Percentiles rank a stretch among this genome's conserved stretches.
These are phyloP conservation scores for Microctonus hyperodae DNA, from an alignment of 2,888 invertebrate species.

Conservation along the genomic window DNA sequence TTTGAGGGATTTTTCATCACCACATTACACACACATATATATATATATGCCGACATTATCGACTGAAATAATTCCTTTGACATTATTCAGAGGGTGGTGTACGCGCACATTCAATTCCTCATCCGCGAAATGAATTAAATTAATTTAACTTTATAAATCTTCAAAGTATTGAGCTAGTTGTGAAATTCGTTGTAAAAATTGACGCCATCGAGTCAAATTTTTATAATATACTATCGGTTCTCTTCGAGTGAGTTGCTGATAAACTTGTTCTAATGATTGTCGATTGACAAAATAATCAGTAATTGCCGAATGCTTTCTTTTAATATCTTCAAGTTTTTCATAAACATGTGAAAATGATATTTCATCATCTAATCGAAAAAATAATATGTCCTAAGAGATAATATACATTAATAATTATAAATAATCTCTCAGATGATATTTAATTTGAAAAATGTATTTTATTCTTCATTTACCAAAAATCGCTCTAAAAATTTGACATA, in stretches of 20 bases:
- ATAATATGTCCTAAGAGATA: conserved; percentile 32
- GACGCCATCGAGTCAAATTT: not conserved
- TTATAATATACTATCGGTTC: not conserved
- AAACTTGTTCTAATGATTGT: conserved; percentile 40
- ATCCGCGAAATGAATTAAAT: not conserved
- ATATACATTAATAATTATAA: not conserved
- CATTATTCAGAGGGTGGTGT: too few relatives aligned
- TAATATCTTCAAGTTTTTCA: conserved; percentile 32
- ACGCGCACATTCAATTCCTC: not conserved
- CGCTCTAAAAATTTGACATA: conserved; percentile 34
- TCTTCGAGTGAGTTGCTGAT: conserved; percentile 6
- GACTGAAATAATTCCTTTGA: not conserved
- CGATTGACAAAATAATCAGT: conserved; percentile 39
- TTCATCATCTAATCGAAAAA: conserved; percentile 35
- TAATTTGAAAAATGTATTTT: not conserved
- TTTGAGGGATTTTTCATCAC: too few relatives aligned
- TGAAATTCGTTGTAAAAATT: not conserved
- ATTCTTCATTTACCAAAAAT: conserved; percentile 29
- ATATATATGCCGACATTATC: not conserved
- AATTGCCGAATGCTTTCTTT: conserved; percentile 33
- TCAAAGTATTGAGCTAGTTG: not conserved
- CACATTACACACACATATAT: too few relatives aligned
- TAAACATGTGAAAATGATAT: conserved; percentile 31
- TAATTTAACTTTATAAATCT: not conserved
- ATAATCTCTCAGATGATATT: not conserved